Evolutionary conservation across 2,113 vertebrate genomes (phyloP).

Genomic region (Tamias sibiricus): DNA sequence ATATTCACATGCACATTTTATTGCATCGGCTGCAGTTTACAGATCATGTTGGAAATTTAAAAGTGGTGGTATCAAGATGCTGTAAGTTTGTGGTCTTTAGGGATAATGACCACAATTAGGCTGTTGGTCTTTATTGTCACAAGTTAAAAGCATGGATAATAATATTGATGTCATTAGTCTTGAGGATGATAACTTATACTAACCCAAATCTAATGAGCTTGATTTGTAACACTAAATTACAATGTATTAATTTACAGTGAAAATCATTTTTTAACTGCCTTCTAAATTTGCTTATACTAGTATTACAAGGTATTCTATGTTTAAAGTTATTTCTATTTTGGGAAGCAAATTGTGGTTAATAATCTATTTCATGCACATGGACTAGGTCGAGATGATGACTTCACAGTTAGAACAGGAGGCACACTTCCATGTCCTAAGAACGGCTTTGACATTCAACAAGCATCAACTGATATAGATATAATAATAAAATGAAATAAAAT

Average conservation of each 20-base stretch:
- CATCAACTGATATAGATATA: too few species aligned
- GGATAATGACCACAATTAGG: not conserved
- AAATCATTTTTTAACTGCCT: not conserved
- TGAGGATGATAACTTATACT: not conserved
- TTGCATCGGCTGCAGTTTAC: too few species aligned
- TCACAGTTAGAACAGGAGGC: not conserved
- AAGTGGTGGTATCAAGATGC: not conserved
- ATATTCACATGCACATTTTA: not conserved
- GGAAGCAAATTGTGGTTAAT: not conserved
- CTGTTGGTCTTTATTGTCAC: not conserved
- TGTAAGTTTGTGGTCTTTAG: not conserved
- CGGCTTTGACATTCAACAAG: not conserved
- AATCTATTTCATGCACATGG: not conserved
- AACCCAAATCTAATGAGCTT: too few species aligned
- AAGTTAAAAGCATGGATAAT: not conserved
- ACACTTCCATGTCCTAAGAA: not conserved
- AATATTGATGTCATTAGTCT: not conserved
- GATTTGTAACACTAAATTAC: not conserved
- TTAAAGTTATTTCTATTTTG: not conserved
- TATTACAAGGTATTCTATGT: not conserved
- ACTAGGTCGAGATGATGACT: not conserved
- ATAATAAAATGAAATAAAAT: too few species aligned
- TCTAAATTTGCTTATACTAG: not conserved
- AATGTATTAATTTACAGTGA: not conserved
- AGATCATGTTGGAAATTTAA: not conserved